Conservation (phyloP, 2,113 vertebrate species). For the Pipra filicauda region DNA sequence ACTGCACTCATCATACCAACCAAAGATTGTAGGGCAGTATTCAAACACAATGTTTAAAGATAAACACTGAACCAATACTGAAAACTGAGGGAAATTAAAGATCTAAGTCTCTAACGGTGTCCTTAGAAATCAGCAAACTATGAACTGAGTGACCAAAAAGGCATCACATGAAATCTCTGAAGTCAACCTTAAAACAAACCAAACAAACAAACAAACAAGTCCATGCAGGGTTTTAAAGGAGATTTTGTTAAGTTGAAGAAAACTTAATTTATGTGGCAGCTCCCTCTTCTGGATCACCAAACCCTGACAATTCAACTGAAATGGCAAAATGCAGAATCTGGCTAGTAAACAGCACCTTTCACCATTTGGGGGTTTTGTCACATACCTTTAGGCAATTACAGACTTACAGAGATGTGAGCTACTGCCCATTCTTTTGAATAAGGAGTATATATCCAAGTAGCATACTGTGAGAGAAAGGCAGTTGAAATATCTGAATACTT, state of each 20-base stretch:
- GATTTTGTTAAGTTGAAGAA: neutral
- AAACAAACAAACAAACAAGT: neutral
- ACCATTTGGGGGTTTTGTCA: neutral
- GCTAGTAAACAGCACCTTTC: neutral
- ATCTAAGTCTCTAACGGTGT: neutral
- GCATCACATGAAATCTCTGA: neutral
- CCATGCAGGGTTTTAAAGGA: neutral
- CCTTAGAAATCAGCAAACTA: neutral
- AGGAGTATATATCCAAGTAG: neutral
- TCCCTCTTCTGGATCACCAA: constrained; percentile 58
- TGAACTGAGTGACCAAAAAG: neutral
- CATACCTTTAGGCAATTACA: neutral
- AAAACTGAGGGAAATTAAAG: neutral
- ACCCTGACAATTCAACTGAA: neutral
- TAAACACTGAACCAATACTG: neutral
- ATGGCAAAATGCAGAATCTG: neutral
- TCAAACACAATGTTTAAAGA: neutral
- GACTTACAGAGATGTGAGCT: neutral
- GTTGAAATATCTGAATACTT: neutral
- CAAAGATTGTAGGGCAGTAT: neutral
- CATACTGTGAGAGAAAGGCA: neutral
- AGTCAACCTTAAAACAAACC: neutral
- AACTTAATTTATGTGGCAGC: constrained; percentile 42
- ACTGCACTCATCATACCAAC: neutral
- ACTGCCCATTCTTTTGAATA: neutral